Evolutionary conservation across 1,140 invertebrate species (phyloP), one percentile per base, ranked within the genome.

Genomic region (Sminthurides bifidus): DNA sequence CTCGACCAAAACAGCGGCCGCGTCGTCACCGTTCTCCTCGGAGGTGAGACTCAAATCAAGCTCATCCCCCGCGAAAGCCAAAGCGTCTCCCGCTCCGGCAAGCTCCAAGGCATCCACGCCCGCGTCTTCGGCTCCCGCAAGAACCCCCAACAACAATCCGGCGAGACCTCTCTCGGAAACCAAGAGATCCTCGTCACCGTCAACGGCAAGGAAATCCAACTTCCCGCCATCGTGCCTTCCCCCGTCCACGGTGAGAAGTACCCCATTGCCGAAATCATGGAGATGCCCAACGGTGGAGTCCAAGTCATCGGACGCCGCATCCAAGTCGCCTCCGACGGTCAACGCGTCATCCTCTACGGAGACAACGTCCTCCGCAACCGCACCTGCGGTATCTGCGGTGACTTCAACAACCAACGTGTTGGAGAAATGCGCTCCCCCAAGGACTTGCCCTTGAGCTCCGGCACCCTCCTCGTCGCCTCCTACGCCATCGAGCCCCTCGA

Each of bases 311-410:
- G 40, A 3, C 31, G 19, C 19, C 51, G 41, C 8, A 46, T 61
- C 38, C 31, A 58, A 17, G 57, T 65, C 23, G 59, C 54, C 21
- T 37, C 44, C 31, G 63, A 65, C 29, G 57, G 54, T 26, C 23
- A 43, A 2, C 49, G 52, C 4, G 43, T 65, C 43, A 30, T 61
- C 33, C 24, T 65, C 41, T 59, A 30, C 52, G 48, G 24, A 6
- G 15, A 52, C 31, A 37, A 59, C 10, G 35, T 14, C 17, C 58
- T 33, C 48, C 44, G 54, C 6, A 65, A 65, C 58, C 17, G 44
- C 3, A 59, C 59, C 45, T 59, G 60, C 38, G 63, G 63, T 33
- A 43, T 65, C 23, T 65, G 63, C 35, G 63, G 63, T 24, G 54
- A 65, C 40, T 56, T 50, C 37, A 58, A 65, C 33, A 48, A 53